A percentile compares a stretch with the other conserved stretches of the same genome.
Evolutionary conservation across 2,797 vertebrate genomes (phyloP).

Genomic region (Holocentrus rufus): DNA sequence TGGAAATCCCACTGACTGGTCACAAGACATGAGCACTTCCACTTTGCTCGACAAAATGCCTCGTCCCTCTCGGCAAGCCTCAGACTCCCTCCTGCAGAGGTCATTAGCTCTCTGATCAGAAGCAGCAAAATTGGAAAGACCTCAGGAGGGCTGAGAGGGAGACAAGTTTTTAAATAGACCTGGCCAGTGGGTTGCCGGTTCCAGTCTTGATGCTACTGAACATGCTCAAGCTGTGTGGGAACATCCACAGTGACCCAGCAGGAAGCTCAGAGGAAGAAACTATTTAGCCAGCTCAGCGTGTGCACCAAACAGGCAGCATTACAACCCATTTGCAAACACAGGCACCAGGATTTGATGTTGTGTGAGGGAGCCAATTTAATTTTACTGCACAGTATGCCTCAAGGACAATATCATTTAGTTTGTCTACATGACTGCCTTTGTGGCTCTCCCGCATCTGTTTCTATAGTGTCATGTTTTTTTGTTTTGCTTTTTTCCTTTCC

Average conservation of each 20-base stretch:
- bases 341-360: conserved; percentile 52
- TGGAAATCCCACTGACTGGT: conserved; percentile 53
- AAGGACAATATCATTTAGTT: conserved; percentile 53
- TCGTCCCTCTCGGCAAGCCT: conserved; percentile 23
- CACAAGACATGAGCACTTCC: conserved; percentile 57
- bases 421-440: conserved; percentile 35
- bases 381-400: conserved; percentile 57
- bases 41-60: conserved; percentile 54
- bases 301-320: conserved; percentile 56
- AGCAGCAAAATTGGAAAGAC: conserved; percentile 47
- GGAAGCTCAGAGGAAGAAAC: conserved; percentile 51
- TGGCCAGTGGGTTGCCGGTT: conserved; percentile 45
- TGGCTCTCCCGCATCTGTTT: conserved; percentile 31
- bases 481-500: conserved; percentile 8
- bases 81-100: conserved; percentile 56
- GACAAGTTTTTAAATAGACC: conserved; percentile 51
- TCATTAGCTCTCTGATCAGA: conserved; percentile 73
- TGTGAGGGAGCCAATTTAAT: conserved; percentile 63
- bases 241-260: conserved; percentile 60
- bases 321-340: conserved; percentile 66
- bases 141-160: conserved; percentile 40
- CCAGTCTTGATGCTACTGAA: conserved; percentile 59
- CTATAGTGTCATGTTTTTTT: conserved; percentile 20
- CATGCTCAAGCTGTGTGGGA: conserved; percentile 52
- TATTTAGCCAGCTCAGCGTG: conserved; percentile 60